Conservation (phyloP, 2,797 vertebrate genomes). For the Lithobates pipiens region DNA sequence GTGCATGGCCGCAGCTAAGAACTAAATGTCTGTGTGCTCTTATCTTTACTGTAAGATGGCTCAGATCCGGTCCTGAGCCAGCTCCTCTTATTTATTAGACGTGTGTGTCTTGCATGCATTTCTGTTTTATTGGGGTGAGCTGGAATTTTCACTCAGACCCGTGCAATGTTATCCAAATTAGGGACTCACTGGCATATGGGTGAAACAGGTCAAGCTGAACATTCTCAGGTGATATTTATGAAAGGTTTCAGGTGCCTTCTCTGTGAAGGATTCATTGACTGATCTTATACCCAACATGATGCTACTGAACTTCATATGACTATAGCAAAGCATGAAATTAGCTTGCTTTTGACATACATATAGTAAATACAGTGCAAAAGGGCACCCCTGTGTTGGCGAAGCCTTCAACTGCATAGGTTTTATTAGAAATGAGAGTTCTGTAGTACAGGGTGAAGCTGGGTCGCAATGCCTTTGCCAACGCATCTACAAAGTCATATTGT, state of each 20-base stretch:
- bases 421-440: background rate
- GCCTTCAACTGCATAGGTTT: background rate
- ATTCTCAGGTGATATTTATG: conserved; percentile 31
- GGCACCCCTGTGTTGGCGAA: background rate
- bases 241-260: conserved; percentile 23
- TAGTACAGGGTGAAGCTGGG: background rate
- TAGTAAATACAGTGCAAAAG: background rate
- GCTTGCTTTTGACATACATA: background rate
- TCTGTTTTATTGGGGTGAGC: conserved; percentile 49
- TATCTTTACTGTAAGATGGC: conserved; percentile 52
- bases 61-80: conserved; percentile 29
- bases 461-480: conserved; percentile 19
- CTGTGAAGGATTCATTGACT: conserved; percentile 20
- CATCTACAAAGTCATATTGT: conserved; percentile 15
- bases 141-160: conserved; percentile 37
- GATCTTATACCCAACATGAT: conserved; percentile 20
- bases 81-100: conserved; percentile 62
- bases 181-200: conserved; percentile 3
- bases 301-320: background rate
- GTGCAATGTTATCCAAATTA: conserved; percentile 45
- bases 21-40: conserved; percentile 50
- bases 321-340: background rate
- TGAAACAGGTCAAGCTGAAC: conserved; percentile 13
- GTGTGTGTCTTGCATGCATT: conserved; percentile 61
- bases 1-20: conserved; percentile 35